Base-by-base conservation (phyloP, 2,888 invertebrate species). In the Ophion slaviceki region DNA sequence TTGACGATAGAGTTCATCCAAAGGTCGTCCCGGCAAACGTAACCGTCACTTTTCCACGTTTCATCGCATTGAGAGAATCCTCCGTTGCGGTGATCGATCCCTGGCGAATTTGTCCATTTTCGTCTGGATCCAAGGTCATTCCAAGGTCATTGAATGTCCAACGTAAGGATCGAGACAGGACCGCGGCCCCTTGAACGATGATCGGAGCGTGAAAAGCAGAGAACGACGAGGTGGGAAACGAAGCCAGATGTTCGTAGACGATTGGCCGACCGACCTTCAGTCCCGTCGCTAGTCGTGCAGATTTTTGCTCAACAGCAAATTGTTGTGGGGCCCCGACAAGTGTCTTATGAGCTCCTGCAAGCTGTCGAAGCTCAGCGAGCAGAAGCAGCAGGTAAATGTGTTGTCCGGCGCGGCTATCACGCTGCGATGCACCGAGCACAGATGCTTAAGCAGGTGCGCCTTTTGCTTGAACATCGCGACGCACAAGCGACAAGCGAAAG, bases 401-500 rank as follows among this genome's bases (percentile, higher is more conserved):
- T 96, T 96, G 92, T 97, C 97, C 88, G 97, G 97, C 62, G 97
- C 97, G 66, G 97, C 97, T 94, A 98, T 98, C 86, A 98, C 97
- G 93, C 97, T 97, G 89, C 98, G 96, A 95, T 98, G 98, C 86
- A 98, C 98, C 87, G 98, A 98, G 94, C 98, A 98, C 92, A 98
- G 95, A 92, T 98, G 98, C 95, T 98, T 98, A 85, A 98, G 94
- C 89, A 98, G 95, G 93, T 98, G 98, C 7, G 98, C 98, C 93
- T 98, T 98, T 92, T 98, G 98, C 94, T 98, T 98, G 94, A 98
- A 98, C 98, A 98, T 98, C 80, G 98, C 98, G 84, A 98, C 97
- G 92, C 98, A 98, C 70, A 98, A 95, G 90, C 98, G 96, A 95
- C 98, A 98, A 89, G 98, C 98, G 92, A 98, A 98, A 0, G 98